phyloP scores from a whole-genome alignment of 1,140 invertebrate species.

The Drosophila melanica region DNA sequence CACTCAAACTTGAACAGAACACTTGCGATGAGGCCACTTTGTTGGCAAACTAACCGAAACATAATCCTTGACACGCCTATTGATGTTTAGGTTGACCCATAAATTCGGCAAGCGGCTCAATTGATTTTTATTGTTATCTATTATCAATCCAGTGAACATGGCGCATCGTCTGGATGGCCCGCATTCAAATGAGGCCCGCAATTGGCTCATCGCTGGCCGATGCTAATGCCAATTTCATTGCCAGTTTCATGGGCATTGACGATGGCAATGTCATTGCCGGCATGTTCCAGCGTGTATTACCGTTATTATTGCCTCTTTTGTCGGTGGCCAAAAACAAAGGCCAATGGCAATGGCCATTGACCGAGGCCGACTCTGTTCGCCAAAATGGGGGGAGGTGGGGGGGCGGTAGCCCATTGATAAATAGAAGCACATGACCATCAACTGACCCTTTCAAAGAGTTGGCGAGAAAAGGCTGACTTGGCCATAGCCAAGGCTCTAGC shows the following conservation, averaged over 20 bases:
- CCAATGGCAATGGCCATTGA: conserved; percentile 11
- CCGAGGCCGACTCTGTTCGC: not conserved
- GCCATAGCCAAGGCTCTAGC: not conserved
- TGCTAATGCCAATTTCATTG: conserved; percentile 29
- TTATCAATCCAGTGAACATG: conserved; percentile 24
- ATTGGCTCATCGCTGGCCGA: conserved; percentile 19
- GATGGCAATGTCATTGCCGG: not conserved
- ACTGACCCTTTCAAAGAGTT: conserved; percentile 11
- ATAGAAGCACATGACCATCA: conserved; percentile 19
- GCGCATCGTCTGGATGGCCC: conserved; percentile 22
- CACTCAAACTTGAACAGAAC: not conserved
- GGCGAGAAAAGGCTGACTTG: not conserved
- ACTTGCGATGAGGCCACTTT: not conserved
- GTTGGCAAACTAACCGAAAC: conserved; percentile 18
- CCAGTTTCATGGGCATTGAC: conserved; percentile 8
- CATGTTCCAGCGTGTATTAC: conserved; percentile 16
- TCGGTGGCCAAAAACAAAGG: conserved; percentile 36
- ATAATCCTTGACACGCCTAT: conserved; percentile 18
- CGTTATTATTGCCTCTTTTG: conserved; percentile 33
- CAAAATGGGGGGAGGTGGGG: not conserved
- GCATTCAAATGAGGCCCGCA: conserved; percentile 27
- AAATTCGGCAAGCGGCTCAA: conserved; percentile 6
- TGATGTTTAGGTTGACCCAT: conserved; percentile 7
- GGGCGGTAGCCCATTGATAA: conserved; percentile 19
- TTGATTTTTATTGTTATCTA: conserved; percentile 31